phyloP scores from a whole-genome alignment of 1,140 invertebrate genomes.

The Cotesia vestalis region DNA sequence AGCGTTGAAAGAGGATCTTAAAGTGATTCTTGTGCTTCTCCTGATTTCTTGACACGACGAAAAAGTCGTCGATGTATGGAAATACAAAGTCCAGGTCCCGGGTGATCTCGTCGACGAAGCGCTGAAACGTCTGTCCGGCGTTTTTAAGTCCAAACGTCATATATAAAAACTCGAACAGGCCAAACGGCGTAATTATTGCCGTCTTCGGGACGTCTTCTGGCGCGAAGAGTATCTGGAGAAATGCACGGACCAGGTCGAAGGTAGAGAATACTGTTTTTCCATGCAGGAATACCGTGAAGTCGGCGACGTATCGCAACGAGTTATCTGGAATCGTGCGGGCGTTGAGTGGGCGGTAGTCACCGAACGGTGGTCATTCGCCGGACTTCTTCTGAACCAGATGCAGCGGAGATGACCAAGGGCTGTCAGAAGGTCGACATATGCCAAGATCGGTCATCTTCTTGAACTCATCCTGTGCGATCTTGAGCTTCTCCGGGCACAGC shows the following conservation, averaged over 20 bases:
- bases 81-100: background rate
- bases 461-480: slow-evolving; percentile 48
- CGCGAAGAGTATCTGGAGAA: slow-evolving; percentile 1
- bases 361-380: background rate
- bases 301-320: slow-evolving; percentile 8
- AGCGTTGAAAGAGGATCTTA: too few species aligned
- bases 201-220: slow-evolving; percentile 13
- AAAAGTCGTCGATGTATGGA: slow-evolving; percentile 9
- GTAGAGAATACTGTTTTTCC: slow-evolving; percentile 5
- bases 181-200: slow-evolving; percentile 17
- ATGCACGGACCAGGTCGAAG: background rate
- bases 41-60: background rate
- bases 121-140: slow-evolving; percentile 8
- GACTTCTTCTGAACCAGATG: slow-evolving; percentile 1
- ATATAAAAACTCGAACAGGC: slow-evolving; percentile 13
- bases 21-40: slow-evolving; percentile 36
- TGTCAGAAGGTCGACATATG: slow-evolving; percentile 42
- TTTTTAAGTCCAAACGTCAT: slow-evolving; percentile 12
- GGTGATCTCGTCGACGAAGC: slow-evolving; percentile 8
- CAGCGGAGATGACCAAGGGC: slow-evolving; percentile 19
- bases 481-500: slow-evolving; percentile 48
- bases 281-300: background rate
- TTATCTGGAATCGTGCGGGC: slow-evolving; percentile 17
- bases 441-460: slow-evolving; percentile 44
- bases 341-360: slow-evolving; percentile 1